Evolutionary conservation across 2,797 vertebrate genomes (phyloP), one percentile per base, ranked within the genome.

Genomic region (Epinephelus awoara): DNA sequence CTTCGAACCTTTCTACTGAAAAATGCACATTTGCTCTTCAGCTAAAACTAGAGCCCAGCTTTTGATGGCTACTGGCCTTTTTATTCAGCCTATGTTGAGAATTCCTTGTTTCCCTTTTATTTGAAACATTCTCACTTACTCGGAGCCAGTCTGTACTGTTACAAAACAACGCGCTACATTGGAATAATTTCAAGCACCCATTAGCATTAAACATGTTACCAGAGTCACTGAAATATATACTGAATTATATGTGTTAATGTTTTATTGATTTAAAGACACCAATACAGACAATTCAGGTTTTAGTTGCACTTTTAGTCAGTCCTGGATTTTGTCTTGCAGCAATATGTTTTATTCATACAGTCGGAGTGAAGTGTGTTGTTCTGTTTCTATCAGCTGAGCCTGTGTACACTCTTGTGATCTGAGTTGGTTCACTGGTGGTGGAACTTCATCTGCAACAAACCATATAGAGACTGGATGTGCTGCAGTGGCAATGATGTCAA

Each of bases 281-380:
- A 19, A 49, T 1, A 15, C 67, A 25, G 27, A 72, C 51, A 57
- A 17, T 27, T 58, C 44, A 10, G 44, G 14, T 67, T 73, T 72
- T 59, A 42, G 47, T 71, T 57, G 54, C 69, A 63, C 17, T 85
- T 70, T 59, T 12, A 59, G 72, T 54, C 72, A n/a, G 12, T 56
- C 72, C 47, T 65, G 72, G 59, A 29, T 77, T 85, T 82, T 72
- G 67, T 82, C 66, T 85, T 6, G 64, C 59, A 71, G 76, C 61
- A 3, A n/a, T 17, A 79, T 84, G 75, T 77, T 85, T 88, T 80
- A 82, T 88, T 85, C 34, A 83, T 80, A 65, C 62, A 27, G 59
- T 15, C 18, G 21, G 62, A 73, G 74, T 62, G 79, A 83, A 21
- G 67, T 69, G 6, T 64, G 64, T 51, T 64, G 78, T 79, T 72